phyloP scores from a whole-genome alignment of 35 echinoderm and acorn worm genomes.

The Apostichopus parvimensis region DNA sequence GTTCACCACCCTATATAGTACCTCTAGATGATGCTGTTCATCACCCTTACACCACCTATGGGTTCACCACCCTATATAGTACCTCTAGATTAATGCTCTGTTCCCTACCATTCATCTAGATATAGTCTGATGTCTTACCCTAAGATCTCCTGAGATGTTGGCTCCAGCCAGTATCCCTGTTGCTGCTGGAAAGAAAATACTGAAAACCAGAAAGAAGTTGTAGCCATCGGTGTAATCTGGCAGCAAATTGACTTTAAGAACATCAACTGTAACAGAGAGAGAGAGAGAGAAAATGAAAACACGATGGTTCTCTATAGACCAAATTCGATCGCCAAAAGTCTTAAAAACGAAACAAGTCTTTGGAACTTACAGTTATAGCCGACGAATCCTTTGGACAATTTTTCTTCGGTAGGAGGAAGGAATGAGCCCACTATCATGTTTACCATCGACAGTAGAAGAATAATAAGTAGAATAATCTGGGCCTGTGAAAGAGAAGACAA shows the following conservation, averaged over 20 bases:
- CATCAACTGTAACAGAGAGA: slow-evolving; percentile 44
- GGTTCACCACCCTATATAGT: no score
- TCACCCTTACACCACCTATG: no score
- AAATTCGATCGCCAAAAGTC: neutral
- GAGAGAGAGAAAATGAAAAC: neutral
- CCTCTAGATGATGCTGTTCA: no score
- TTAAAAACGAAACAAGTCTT: neutral
- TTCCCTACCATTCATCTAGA: no score
- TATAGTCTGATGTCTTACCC: slow-evolving; percentile 33
- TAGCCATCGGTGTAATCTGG: slow-evolving; percentile 64
- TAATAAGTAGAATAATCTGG: slow-evolving; percentile 73
- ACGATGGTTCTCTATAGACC: no score
- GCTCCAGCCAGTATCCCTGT: slow-evolving; percentile 97
- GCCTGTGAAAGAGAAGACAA: slow-evolving; percentile 50
- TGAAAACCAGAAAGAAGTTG: slow-evolving; percentile 84
- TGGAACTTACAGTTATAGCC: slow-evolving; percentile 78
- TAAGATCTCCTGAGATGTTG: slow-evolving; percentile 93
- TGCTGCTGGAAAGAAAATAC: slow-evolving; percentile 97
- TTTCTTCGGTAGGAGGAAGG: slow-evolving; percentile 56
- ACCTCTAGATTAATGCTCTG: no score
- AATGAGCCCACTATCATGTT: slow-evolving; percentile 78
- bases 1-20: no score
- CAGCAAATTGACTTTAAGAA: slow-evolving; percentile 61
- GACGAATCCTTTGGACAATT: slow-evolving; percentile 73
- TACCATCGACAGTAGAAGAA: slow-evolving; percentile 69